Conservation (phyloP, 92 coral and sea anemone species). For the Porites lobata region DNA sequence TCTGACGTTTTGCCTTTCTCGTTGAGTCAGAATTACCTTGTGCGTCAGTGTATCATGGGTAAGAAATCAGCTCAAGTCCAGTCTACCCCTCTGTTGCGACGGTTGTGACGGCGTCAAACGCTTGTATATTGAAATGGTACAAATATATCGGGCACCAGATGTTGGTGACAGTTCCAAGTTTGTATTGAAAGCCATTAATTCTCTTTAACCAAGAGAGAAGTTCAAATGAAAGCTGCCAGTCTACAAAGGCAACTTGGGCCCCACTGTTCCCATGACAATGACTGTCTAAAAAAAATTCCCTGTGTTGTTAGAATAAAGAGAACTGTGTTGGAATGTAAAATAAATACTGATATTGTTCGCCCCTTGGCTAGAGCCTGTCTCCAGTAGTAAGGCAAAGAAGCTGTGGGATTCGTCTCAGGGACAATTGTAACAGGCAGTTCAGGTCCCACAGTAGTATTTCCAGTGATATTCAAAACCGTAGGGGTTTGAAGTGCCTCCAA, state of each 20-base stretch:
- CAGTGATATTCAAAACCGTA: conserved; percentile 4
- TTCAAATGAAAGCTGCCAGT: not conserved
- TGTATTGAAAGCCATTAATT: conserved; percentile 10
- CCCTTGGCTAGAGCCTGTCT: conserved; percentile 16
- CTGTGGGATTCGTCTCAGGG: conserved; percentile 43
- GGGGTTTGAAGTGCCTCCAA: conserved; percentile 13
- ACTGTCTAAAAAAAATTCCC: conserved; percentile 50
- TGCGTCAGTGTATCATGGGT: no score
- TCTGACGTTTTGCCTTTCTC: not conserved
- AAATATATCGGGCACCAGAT: not conserved
- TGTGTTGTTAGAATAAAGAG: conserved; percentile 36
- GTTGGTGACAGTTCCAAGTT: conserved; percentile 59
- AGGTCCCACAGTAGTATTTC: conserved; percentile 19
- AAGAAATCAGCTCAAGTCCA: no score
- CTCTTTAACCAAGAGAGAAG: conserved; percentile 46
- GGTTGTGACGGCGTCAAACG: no score
- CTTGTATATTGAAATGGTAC: no score
- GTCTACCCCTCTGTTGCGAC: no score
- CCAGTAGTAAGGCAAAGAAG: conserved; percentile 36
- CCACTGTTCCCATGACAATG: conserved; percentile 51
- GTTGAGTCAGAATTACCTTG: no score
- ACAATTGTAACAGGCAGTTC: conserved; percentile 43
- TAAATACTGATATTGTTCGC: conserved; percentile 37
- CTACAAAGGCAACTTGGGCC: conserved; percentile 43
- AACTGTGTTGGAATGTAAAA: conserved; percentile 17